Percentiles rank a stretch among this genome's conserved stretches.
Evolutionary conservation across 2,113 vertebrate genomes (phyloP).

Genomic region (Myiopsitta monachus): DNA sequence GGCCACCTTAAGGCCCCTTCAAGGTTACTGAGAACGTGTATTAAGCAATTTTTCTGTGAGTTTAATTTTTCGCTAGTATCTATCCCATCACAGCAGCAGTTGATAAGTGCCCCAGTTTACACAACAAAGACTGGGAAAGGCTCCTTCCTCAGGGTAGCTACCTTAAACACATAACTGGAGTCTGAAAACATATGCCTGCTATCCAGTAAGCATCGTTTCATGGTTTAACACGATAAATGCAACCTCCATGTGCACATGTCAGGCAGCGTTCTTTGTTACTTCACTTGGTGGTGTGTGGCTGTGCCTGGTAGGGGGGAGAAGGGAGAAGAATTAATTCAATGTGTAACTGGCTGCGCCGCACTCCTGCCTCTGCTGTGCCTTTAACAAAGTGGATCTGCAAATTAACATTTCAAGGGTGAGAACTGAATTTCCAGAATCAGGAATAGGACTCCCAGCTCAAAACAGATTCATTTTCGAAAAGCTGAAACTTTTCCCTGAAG

Average conservation of each 20-base stretch:
- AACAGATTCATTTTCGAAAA: background rate
- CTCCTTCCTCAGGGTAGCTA: background rate
- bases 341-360: background rate
- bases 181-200: background rate
- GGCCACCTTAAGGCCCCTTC: background rate
- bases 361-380: background rate
- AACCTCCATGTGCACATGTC: background rate
- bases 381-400: rapidly evolving
- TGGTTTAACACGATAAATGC: background rate
- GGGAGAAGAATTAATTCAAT: background rate
- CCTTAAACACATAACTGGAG: background rate
- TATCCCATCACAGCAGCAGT: background rate
- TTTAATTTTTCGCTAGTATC: background rate
- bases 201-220: background rate
- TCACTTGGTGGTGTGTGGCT: constrained; percentile 44
- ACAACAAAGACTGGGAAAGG: background rate
- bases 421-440: background rate
- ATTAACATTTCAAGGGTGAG: background rate
- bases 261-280: background rate
- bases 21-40: background rate
- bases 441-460: background rate
- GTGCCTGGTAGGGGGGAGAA: background rate
- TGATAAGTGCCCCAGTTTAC: background rate
- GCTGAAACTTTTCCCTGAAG: background rate
- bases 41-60: background rate